phyloP scores from a whole-genome alignment of 2,888 invertebrate species.

The Tinea semifulvella region DNA sequence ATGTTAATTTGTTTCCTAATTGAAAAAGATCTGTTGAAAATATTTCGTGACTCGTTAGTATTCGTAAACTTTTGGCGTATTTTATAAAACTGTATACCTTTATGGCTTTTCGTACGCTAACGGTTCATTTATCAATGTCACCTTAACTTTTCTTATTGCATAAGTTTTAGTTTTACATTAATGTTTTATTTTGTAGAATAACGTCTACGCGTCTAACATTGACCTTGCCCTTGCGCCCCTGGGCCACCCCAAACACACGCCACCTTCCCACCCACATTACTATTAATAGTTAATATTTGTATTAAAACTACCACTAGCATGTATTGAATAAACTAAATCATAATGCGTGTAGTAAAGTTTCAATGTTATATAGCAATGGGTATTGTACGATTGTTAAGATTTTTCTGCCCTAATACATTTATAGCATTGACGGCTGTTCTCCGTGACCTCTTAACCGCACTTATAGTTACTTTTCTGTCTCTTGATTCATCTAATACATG shows the following conservation, averaged over 20 bases:
- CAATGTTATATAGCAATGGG: not conserved
- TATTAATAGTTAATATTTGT: not conserved
- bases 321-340: not conserved
- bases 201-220: not conserved
- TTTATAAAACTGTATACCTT: not conserved
- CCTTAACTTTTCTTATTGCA: not conserved
- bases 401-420: constrained; percentile 6
- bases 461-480: constrained; percentile 19
- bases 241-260: not conserved
- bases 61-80: not conserved
- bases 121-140: not conserved
- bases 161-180: not conserved
- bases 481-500: constrained; percentile 13
- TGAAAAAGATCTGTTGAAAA: too few relatives aligned
- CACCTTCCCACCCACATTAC: not conserved
- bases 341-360: not conserved
- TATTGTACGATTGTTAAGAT: constrained; percentile 1
- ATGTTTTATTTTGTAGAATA: constrained; percentile 4
- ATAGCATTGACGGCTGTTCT: constrained; percentile 38
- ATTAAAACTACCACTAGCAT: not conserved
- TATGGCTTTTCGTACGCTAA: not conserved
- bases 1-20: not conserved
- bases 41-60: not conserved
- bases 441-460: constrained; percentile 47
- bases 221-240: not conserved